A percentile compares a stretch with the other conserved stretches of the same genome.
phyloP scores from a whole-genome alignment of 2,888 invertebrate species.

The Leuctra nigra region DNA sequence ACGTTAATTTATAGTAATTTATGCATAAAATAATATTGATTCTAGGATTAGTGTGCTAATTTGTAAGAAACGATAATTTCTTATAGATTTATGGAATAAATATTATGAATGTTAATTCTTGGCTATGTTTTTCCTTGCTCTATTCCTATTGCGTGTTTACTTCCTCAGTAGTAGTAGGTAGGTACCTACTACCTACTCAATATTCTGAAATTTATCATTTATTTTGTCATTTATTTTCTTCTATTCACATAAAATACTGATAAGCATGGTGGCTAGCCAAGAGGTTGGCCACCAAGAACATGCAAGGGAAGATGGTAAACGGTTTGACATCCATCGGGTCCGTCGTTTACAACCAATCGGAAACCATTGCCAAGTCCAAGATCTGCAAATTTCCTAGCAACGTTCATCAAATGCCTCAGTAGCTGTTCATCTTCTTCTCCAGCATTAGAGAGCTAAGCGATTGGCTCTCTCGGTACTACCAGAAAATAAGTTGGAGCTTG shows the following conservation, averaged over 20 bases:
- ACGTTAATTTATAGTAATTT: conserved; percentile 8
- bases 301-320: conserved; percentile 95
- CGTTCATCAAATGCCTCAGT: conserved; percentile 70
- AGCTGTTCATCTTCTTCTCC: conserved; percentile 65
- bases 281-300: conserved; percentile 86
- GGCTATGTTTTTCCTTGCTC: too few species aligned
- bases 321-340: conserved; percentile 84
- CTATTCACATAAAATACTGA: too few species aligned
- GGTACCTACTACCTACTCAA: too few species aligned
- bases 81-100: background rate
- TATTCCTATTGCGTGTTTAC: too few species aligned
- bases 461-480: conserved; percentile 88
- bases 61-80: background rate
- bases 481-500: conserved; percentile 94
- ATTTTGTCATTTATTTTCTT: too few species aligned
- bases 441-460: conserved; percentile 71
- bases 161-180: too few species aligned
- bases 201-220: too few species aligned
- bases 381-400: conserved; percentile 75
- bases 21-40: background rate
- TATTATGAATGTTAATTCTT: background rate
- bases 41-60: background rate
- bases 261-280: conserved; percentile 97
- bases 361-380: conserved; percentile 73
- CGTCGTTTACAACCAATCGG: conserved; percentile 88